Base-by-base conservation (phyloP, 1,140 invertebrate genomes). In the Aphelinus certus region DNA sequence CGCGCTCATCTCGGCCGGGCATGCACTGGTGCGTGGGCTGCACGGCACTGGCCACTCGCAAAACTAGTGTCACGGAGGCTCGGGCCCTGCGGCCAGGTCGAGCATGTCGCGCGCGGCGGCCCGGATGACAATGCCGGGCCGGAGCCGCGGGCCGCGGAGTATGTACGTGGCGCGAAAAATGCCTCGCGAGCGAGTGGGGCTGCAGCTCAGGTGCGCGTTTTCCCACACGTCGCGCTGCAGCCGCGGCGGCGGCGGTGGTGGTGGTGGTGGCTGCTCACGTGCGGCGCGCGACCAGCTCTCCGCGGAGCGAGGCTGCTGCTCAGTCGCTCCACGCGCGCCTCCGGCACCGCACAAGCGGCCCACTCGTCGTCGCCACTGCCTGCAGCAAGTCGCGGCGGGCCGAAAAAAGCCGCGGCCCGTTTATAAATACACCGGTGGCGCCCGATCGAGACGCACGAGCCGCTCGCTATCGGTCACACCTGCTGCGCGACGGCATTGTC, bases 1-100 rank as follows among this genome's bases (percentile, higher is more conserved):
- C 45, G 81, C 77, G 61, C 81, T 86, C 83, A 87, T 87, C 26
- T 26, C 26, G 26, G 26, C 26, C 26, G 26, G 26, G 26, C 26
- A 26, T 26, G 56, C 74, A 26, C 26, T 26, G 26, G 26, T 26
- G 26, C 26, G 26, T 26, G 26, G 26, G 26, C 26, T 26, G 45
- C n/a, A 45, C 45, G 67, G 9, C 47, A 70, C 57, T 60, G 2
- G 58, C 6, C 58, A 60, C 58, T 60, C 10, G 26, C 26, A 26
- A 26, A 26, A 26, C 26, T 26, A 26, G 26, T 26, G 26, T 26
- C 26, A 26, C 26, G 26, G 26, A 26, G 26, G 26, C 26, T 26
- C 26, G 26, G 26, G 26, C 26, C 26, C 26, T 26, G 26, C 26
- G 26, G 26, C 26, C 26, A 26, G 26, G 58, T 6, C 58, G 42